Base-by-base conservation (phyloP, 2,888 invertebrate species). In the Eilema griseolum region DNA sequence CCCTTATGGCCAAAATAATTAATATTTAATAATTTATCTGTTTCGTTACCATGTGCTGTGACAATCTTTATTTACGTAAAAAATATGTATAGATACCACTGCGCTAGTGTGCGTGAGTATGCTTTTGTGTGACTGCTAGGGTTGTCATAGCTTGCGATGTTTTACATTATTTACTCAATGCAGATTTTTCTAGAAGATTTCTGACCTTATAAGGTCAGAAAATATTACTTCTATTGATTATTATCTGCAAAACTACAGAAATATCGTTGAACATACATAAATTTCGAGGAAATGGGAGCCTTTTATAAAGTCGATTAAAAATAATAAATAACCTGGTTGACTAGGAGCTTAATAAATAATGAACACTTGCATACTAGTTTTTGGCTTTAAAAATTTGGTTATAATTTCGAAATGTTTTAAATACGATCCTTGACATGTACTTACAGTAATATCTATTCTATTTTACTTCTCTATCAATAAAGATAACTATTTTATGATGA, bases 1-100 rank as follows among this genome's bases (percentile, higher is more conserved):
- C 52, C 57, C 37, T 73, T 69, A 64, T n/a, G n/a, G 37, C 66
- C 28, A 66, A 75, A 64, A 77, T 57, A 59, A 75, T 71, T 62
- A 82, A 72, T 71, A 63, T 65, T 75, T 80, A 76, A 74, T 69
- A 69, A 59, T 67, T 77, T 41, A 67, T 80, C 76, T 76, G 70
- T 65, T 77, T 75, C 69, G 31, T 71, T 72, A 33, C 28, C 71
- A 60, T 85, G 73, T 86, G 84, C 89, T 88, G 82, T 83, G 85
- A 84, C 88, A 89, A 89, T 90, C 90, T 90, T 91, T 90, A 90
- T 92, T 90, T 91, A 90, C 89, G 89, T 90, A 90, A 90, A 90
- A 90, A 90, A 92, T 86, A 83, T 89, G 83, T 87, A 85, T 87
- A 86, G 85, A 86, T 84, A 83, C 82, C 37, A 41, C 37, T 84